Conservation (phyloP, 2,888 invertebrate species). For the Catonia carolina region DNA sequence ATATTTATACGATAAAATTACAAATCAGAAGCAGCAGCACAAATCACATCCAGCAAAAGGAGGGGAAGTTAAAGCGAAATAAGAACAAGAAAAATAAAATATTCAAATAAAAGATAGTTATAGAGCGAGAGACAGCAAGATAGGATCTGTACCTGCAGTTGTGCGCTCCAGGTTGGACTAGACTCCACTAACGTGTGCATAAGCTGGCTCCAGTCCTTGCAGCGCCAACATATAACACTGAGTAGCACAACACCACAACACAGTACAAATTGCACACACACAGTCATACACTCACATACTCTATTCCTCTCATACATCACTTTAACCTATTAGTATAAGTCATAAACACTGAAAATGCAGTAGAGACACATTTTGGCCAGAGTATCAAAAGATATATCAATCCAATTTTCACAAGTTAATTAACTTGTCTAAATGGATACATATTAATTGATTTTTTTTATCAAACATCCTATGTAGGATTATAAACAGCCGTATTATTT, state of each 20-base stretch:
- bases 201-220: conserved; percentile 77
- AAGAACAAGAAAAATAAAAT: not conserved
- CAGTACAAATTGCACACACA: not conserved
- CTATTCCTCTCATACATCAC: not conserved
- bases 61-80: not conserved
- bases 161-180: conserved; percentile 74
- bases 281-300: not conserved
- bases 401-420: too few species aligned
- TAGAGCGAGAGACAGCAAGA: conserved; percentile 22
- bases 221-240: conserved; percentile 19
- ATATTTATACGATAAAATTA: too few species aligned
- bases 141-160: conserved; percentile 53
- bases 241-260: conserved; percentile 4
- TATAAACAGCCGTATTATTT: too few species aligned
- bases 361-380: too few species aligned
- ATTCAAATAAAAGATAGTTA: not conserved
- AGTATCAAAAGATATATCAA: too few species aligned
- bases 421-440: too few species aligned
- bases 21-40: not conserved
- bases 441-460: too few species aligned
- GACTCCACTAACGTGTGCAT: conserved; percentile 79
- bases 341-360: not conserved
- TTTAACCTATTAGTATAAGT: not conserved
- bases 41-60: not conserved
- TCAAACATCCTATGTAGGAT: too few species aligned